Evolutionary conservation across 2,113 vertebrate genomes (phyloP).

Genomic region (Leuciscus idus): DNA sequence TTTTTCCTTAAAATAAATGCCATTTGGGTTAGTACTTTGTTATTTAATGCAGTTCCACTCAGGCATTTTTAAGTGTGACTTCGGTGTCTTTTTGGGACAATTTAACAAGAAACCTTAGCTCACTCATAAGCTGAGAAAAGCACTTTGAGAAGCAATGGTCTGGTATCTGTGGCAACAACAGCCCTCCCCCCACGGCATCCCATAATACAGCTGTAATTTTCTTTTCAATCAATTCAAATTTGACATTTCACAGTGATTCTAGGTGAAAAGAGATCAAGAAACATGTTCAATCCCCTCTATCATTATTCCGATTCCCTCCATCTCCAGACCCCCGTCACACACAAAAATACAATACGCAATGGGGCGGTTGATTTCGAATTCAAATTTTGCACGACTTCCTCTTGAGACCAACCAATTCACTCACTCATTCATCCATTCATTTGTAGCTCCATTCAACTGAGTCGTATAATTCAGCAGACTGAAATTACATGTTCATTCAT

Average conservation of each 20-base stretch:
- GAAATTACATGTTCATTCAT: conserved; percentile 4
- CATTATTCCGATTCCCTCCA: neutral
- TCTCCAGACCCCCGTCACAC: neutral
- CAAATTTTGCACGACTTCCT: conserved; percentile 14
- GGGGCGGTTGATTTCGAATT: conserved; percentile 21
- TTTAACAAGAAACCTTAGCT: neutral
- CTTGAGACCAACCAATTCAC: conserved; percentile 19
- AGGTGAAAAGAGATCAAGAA: conserved; percentile 29
- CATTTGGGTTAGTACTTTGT: neutral
- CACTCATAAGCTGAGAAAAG: neutral
- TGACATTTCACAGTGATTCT: conserved; percentile 35
- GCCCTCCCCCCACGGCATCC: neutral
- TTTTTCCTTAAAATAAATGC: neutral
- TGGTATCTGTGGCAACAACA: conserved; percentile 22
- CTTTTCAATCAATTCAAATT: conserved; percentile 36
- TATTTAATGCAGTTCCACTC: neutral
- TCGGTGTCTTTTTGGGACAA: neutral
- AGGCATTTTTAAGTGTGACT: neutral
- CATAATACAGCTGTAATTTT: conserved; percentile 31
- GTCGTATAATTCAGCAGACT: conserved; percentile 2
- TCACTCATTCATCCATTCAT: conserved; percentile 21
- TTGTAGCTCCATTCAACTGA: neutral
- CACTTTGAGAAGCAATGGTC: conserved; percentile 1
- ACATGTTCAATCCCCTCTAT: neutral
- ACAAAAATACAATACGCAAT: conserved; percentile 32